A percentile compares a stretch with the other conserved stretches of the same genome.
Conservation (phyloP, 1,140 invertebrate genomes). For the Drosophila seguyi region DNA sequence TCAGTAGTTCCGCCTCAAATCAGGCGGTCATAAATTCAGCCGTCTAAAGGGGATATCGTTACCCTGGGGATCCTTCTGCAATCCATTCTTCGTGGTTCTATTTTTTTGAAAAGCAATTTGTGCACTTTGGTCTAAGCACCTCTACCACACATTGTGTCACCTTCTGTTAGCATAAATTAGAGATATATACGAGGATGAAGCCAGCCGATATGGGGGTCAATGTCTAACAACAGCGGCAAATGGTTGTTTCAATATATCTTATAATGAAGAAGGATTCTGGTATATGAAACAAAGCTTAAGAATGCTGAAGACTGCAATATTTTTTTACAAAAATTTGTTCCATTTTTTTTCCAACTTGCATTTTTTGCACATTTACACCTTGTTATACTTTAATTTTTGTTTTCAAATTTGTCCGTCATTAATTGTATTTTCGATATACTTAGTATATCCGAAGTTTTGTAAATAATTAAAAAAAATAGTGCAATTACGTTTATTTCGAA, state of each 20-base stretch:
- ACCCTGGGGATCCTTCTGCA: background rate
- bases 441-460: background rate
- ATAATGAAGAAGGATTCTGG: background rate
- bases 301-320: slow-evolving; percentile 1
- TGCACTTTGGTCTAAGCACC: slow-evolving; percentile 58
- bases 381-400: background rate
- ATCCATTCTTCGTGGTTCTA: slow-evolving; percentile 42
- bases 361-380: background rate
- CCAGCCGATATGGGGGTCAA: slow-evolving; percentile 18
- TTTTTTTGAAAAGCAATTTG: slow-evolving; percentile 44
- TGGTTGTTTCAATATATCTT: background rate
- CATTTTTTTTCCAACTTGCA: background rate
- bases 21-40: slow-evolving; percentile 81
- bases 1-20: slow-evolving; percentile 54
- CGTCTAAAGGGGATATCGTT: slow-evolving; percentile 51
- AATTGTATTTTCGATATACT: background rate
- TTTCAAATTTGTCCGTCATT: background rate
- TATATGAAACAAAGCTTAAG: background rate
- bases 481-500: slow-evolving; percentile 3
- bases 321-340: background rate
- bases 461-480: background rate
- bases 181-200: slow-evolving; percentile 26
- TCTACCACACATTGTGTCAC: slow-evolving; percentile 48
- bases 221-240: slow-evolving; percentile 7
- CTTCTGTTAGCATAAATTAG: slow-evolving; percentile 57